These are phyloP conservation scores for Papilio dardanus DNA, from an alignment of 1,140 invertebrate genomes.

Conservation along the genomic window DNA sequence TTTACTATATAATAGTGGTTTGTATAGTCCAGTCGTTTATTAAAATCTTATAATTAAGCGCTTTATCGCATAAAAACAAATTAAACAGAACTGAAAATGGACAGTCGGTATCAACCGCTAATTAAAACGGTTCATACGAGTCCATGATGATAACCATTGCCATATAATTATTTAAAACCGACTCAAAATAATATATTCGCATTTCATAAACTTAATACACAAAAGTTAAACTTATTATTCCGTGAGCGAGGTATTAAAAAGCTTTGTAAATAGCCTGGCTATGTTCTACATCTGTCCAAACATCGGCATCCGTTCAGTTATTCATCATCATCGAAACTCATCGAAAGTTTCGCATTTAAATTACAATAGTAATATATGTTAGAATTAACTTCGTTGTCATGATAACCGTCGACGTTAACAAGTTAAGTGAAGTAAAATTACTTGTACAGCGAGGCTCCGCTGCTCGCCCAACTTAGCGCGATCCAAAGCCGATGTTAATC, in stretches of 20 bases:
- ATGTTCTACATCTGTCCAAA: too few species aligned
- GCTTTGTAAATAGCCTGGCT: too few species aligned
- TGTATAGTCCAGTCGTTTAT: too few species aligned
- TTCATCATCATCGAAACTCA: too few species aligned
- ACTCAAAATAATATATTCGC: neutral
- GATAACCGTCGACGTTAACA: neutral
- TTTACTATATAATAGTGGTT: too few species aligned
- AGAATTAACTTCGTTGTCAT: neutral
- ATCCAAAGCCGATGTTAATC: conserved; percentile 8
- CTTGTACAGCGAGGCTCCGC: neutral
- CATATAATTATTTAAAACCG: neutral
- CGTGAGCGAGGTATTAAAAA: too few species aligned
- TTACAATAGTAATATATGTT: neutral
- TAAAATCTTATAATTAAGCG: neutral
- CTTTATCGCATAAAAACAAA: conserved; percentile 2
- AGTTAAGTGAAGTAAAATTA: conserved; percentile 14
- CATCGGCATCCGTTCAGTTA: too few species aligned
- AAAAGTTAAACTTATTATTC: too few species aligned
- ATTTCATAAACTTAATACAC: neutral
- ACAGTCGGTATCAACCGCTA: neutral
- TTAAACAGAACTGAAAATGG: neutral
- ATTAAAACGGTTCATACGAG: neutral
- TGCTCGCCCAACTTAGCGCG: conserved; percentile 1
- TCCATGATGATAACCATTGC: neutral
- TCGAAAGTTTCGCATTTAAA: too few species aligned